Conservation (phyloP, 2,113 vertebrate genomes). For the Clarias macrocephalus region DNA sequence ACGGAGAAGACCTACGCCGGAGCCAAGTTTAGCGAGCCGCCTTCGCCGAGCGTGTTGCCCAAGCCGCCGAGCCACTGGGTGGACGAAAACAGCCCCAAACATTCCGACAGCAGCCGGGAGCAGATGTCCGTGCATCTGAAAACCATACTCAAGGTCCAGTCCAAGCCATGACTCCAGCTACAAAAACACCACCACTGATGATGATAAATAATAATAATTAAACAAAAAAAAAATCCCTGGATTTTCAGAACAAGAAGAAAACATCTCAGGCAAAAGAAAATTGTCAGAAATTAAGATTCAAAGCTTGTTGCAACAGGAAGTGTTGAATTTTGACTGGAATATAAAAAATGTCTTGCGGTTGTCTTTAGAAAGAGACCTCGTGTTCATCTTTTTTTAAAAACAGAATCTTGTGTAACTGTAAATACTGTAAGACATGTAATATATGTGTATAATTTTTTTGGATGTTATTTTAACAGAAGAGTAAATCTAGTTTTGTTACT, state of each 20-base stretch:
- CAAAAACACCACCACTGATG: neutral
- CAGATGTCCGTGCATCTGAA: constrained; percentile 89
- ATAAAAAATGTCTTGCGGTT: constrained; percentile 41
- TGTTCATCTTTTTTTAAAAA: constrained; percentile 18
- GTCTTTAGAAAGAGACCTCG: constrained; percentile 34
- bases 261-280: neutral
- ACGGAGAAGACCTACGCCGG: constrained; percentile 87
- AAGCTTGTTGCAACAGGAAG: constrained; percentile 72
- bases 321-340: constrained; percentile 65
- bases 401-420: constrained; percentile 74
- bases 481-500: constrained; percentile 95
- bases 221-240: neutral
- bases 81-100: constrained; percentile 69
- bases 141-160: constrained; percentile 88
- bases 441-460: constrained; percentile 88
- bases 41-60: constrained; percentile 91
- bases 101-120: constrained; percentile 78
- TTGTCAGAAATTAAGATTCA: constrained; percentile 5
- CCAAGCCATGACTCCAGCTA: constrained; percentile 59
- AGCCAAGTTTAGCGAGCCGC: constrained; percentile 93
- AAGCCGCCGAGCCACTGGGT: constrained; percentile 97
- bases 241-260: neutral
- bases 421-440: constrained; percentile 90
- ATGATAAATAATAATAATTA: neutral
- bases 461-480: constrained; percentile 87